Conservation (phyloP, 2,113 vertebrate species). For the Papio anubis region DNA sequence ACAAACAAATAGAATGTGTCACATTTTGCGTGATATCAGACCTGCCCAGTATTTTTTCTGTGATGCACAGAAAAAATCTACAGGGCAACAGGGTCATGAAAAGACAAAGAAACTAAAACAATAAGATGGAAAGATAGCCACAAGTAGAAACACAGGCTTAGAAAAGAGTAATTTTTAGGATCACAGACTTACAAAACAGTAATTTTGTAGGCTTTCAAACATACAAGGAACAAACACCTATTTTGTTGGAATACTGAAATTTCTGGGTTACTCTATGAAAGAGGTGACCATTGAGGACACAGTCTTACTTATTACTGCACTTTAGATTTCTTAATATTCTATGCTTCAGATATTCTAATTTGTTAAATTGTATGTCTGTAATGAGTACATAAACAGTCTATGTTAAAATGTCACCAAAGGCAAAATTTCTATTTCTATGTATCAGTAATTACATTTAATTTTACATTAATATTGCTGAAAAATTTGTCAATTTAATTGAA, state of each 20-base stretch:
- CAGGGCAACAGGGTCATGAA: not conserved
- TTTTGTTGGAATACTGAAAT: not conserved
- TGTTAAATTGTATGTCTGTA: not conserved
- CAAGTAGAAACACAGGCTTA: not conserved
- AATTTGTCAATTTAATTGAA: constrained; percentile 61
- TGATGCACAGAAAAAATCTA: not conserved
- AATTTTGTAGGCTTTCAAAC: not conserved
- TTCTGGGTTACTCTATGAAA: not conserved
- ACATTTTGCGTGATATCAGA: not conserved
- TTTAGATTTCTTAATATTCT: not conserved
- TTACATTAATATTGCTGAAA: constrained; percentile 21
- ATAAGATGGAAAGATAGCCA: not conserved
- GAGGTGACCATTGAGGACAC: not conserved
- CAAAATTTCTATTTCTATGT: constrained; percentile 24
- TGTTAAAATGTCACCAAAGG: not conserved
- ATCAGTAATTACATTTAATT: constrained; percentile 39
- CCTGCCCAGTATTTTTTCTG: not conserved
- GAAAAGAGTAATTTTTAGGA: not conserved
- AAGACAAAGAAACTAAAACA: not conserved
- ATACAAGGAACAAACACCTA: not conserved
- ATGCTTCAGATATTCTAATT: not conserved
- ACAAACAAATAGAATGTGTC: not conserved
- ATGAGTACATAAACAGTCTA: not conserved
- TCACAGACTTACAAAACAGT: not conserved
- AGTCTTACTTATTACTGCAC: not conserved